Percentiles rank a stretch among this genome's conserved stretches.
phyloP scores from a whole-genome alignment of 2,113 vertebrate genomes.

The Lynx canadensis region DNA sequence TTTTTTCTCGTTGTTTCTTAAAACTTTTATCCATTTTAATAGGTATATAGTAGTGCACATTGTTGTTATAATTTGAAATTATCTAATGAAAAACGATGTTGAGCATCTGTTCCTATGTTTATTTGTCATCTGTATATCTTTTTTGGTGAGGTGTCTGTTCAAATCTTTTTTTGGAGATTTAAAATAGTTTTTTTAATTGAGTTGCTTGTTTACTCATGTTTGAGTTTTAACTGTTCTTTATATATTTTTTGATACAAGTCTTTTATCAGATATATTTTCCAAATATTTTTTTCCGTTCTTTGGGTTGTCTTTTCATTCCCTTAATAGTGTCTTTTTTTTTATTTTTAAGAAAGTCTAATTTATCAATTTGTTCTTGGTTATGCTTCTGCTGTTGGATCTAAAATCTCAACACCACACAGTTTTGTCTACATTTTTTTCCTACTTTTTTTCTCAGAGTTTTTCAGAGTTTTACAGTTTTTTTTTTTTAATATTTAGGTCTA shows the following conservation, averaged over 20 bases:
- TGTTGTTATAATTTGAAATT: not conserved
- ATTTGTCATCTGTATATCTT: not conserved
- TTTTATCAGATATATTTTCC: not conserved
- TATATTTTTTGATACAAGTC: not conserved
- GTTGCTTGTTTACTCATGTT: not conserved
- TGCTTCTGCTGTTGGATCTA: not conserved
- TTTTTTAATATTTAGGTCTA: not conserved
- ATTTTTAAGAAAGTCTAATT: not conserved
- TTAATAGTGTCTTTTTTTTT: not conserved
- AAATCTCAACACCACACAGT: not conserved
- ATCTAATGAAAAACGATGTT: not conserved
- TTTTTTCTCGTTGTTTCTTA: not conserved
- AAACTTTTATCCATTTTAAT: not conserved
- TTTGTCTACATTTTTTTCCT: not conserved
- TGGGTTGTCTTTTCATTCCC: not conserved
- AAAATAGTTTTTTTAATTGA: not conserved
- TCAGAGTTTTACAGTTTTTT: not conserved
- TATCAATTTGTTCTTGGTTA: not conserved
- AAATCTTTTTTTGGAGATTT: not conserved
- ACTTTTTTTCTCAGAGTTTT: not conserved
- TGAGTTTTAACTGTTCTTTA: not conserved
- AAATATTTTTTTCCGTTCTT: not conserved
- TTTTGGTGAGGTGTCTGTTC: not conserved
- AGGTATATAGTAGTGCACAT: not conserved
- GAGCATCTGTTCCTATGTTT: not conserved